Base-by-base conservation (phyloP, 2,113 vertebrate genomes). In the Gobius niger region DNA sequence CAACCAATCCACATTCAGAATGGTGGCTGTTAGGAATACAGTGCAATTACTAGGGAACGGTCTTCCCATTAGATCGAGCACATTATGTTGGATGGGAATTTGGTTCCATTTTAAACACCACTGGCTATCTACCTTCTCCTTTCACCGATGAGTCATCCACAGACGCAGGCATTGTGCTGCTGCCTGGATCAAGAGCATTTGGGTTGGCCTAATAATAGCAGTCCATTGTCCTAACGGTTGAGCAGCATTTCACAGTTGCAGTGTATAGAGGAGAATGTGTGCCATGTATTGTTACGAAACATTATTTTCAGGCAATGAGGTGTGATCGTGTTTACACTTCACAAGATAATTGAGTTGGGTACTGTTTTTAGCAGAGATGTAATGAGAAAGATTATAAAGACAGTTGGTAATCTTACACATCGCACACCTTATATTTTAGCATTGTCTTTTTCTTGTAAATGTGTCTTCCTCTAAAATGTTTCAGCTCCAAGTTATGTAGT, bases 31-130 rank as follows among this genome's bases (percentile, higher is more conserved):
- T 72, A 75, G 63, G 80, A 77, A 77, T 68, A 51, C 47, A 41
- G 46, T 46, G 44, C 83, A 87, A 84, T 85, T 88, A 78, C 86
- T 82, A 65, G 79, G 77, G 73, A 79, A 82, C 75, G 73, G 66
- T 65, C 57, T 65, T 60, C 62, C 70, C 64, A 63, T 80, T 85
- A 80, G 67, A 63, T 65, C 34, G 52, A 85, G 84, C 73, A 78
- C 77, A 85, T 88, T 50, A 52, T 71, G 74, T 71, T 7, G 75
- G 78, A 74, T 73, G 74, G 81, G 81, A 82, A 72, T 60, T 49
- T 14, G 73, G 54, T 76, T 75, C 66, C 79, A 83, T 87, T 86
- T 80, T 73, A 83, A 85, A 77, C 70, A 83, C 70, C 53, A 19
- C 72, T 8, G 34, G 71, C 65, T 68, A 47, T 44, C 68, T 60